These are phyloP conservation scores for Fistularia commersonii DNA, from an alignment of 2,797 vertebrate genomes.

Conservation along the genomic window DNA sequence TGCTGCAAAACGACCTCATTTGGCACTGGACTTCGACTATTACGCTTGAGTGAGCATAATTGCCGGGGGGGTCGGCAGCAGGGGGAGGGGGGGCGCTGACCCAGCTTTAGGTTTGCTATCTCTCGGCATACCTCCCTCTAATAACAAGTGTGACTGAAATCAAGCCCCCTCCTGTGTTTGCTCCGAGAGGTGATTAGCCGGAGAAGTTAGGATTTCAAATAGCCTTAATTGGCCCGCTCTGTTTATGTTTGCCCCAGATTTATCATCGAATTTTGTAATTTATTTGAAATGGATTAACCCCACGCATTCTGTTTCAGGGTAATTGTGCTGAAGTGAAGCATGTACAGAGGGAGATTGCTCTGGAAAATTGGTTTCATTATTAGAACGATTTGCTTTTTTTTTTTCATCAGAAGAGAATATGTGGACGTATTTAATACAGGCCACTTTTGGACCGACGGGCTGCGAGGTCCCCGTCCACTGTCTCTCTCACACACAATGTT, in stretches of 20 bases:
- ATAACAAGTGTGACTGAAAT: conserved; percentile 80
- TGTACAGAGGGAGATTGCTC: conserved; percentile 41
- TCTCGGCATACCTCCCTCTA: conserved; percentile 73
- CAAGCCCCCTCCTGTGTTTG: conserved; percentile 72
- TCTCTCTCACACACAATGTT: too few relatives aligned
- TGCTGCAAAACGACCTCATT: conserved; percentile 85
- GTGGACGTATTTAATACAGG: too few relatives aligned
- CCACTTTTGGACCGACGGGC: too few relatives aligned
- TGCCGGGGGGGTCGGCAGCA: conserved; percentile 43
- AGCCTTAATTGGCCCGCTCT: conserved; percentile 69
- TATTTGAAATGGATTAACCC: conserved; percentile 55
- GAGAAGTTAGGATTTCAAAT: conserved; percentile 76
- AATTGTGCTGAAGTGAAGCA: conserved; percentile 51
- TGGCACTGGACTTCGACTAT: conserved; percentile 78
- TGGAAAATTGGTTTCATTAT: conserved; percentile 54
- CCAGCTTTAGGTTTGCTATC: conserved; percentile 77
- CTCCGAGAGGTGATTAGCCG: conserved; percentile 79
- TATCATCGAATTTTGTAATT: conserved; percentile 64
- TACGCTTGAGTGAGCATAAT: conserved; percentile 84
- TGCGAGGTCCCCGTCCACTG: too few relatives aligned
- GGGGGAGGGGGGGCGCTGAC: conserved; percentile 5
- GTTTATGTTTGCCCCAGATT: conserved; percentile 73
- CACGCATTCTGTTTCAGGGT: conserved; percentile 42
- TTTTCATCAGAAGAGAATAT: conserved; percentile 14
- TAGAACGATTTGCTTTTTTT: conserved; percentile 48